Evolutionary conservation across 2,888 invertebrate species (phyloP), one percentile per base, ranked within the genome.

Genomic region (Incurvaria masculella): DNA sequence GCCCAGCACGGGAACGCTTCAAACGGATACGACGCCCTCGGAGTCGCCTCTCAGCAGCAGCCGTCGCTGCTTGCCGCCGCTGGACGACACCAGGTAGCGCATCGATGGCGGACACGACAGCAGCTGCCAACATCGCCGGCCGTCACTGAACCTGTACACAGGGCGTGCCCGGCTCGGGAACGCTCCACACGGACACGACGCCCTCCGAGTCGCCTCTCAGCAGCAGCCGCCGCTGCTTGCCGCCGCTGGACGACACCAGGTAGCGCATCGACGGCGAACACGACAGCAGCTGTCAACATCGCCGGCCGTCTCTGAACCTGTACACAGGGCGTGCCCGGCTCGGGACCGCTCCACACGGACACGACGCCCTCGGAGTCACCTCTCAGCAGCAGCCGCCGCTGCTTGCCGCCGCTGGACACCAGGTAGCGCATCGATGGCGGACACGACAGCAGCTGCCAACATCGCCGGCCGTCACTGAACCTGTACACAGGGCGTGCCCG

Each of bases 201-300:
- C 97, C 97, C 57, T 92, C 91, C 0, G 94, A 94, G 68, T 97
- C 97, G 0, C 97, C 97, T 1, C 97, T 82, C 4, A 97, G 66
- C 58, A 91, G 81, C 52, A 88, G 79, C 2, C 83, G 68, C 0
- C 83, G 75, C 55, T 86, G 87, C 43, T 84, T 86, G 18, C 87
- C 86, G 2, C 85, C 81, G 5, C 82, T 82, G 0, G 85, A 85
- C 0, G 85, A 85, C 14, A 89, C 83, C 3, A 72, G 57, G 58
- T 90, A 87, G 44, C 88, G 83, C 89, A 94, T 93, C 0, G 95
- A 91, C 0, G 97, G 97, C 1, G 94, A 93, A 62, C 95, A 95
- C 0, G 93, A 92, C 1, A 95, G 75, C 0, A 90, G 84, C 90
- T 93, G 68, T 33, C 23, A 33, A n/a, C n/a, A n/a, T n/a, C n/a